Conservation (phyloP, 2,888 invertebrate genomes). For the Lamellibrachia columna region DNA sequence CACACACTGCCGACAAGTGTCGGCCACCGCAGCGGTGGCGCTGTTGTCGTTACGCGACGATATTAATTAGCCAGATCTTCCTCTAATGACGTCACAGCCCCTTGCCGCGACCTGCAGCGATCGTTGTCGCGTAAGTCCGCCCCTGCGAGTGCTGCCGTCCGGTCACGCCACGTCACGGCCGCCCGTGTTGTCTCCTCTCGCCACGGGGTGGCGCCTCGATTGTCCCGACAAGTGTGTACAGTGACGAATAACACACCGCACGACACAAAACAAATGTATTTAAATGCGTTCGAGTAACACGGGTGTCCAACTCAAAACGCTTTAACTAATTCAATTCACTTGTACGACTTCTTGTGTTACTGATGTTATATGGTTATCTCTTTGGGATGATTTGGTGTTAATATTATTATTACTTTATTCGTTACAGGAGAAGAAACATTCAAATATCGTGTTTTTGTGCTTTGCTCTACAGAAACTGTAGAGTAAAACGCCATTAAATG, state of each 20-base stretch:
- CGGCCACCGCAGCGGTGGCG: not conserved
- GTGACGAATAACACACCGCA: not conserved
- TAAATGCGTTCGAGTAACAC: not conserved
- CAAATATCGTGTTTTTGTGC: too few relatives aligned
- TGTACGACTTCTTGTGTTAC: too few relatives aligned
- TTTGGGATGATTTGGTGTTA: too few relatives aligned
- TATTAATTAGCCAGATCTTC: not conserved
- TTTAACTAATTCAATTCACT: too few relatives aligned
- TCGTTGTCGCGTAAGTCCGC: not conserved
- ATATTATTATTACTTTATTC: too few relatives aligned
- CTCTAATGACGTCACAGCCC: not conserved
- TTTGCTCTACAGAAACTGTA: too few relatives aligned
- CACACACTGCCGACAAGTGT: not conserved
- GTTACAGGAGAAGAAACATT: too few relatives aligned
- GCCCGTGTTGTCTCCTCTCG: not conserved
- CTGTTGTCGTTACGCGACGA: not conserved
- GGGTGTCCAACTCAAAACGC: not conserved
- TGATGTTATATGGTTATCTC: too few relatives aligned
- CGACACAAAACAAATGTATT: constrained; percentile 5
- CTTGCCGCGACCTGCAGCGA: not conserved
- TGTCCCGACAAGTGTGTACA: not conserved
- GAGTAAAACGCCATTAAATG: too few relatives aligned
- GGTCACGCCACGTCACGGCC: not conserved
- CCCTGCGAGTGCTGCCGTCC: not conserved
- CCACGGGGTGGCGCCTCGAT: not conserved